A percentile compares a stretch with the other conserved stretches of the same genome.
Conservation (phyloP, 2,113 vertebrate genomes). For the Ciconia boyciana region DNA sequence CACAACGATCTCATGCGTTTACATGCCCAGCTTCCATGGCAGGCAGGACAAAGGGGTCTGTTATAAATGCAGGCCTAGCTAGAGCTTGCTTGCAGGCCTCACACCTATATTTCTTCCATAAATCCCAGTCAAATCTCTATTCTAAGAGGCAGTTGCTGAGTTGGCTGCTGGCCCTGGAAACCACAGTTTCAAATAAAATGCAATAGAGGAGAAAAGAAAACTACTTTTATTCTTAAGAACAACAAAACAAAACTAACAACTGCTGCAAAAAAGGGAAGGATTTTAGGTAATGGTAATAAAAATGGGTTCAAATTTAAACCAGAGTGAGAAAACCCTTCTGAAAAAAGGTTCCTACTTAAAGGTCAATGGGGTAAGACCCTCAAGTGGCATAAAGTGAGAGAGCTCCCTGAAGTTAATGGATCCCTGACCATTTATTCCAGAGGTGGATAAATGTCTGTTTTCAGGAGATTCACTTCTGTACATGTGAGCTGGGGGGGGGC, state of each 20-base stretch:
- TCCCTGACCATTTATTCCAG: background rate
- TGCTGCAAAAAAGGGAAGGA: background rate
- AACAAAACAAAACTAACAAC: constrained; percentile 15
- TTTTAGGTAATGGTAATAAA: constrained; percentile 10
- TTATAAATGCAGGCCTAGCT: background rate
- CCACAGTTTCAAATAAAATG: constrained; percentile 57
- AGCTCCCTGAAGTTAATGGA: background rate
- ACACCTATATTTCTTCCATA: constrained; percentile 46
- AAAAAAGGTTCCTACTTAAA: background rate
- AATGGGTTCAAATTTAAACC: background rate
- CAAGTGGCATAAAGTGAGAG: background rate
- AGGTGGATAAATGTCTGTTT: background rate
- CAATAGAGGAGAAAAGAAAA: constrained; percentile 18
- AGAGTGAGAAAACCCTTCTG: background rate
- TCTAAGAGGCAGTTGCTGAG: constrained; percentile 12
- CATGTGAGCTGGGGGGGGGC: background rate
- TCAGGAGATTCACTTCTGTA: background rate
- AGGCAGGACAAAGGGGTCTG: constrained; percentile 20
- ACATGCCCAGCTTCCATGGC: background rate
- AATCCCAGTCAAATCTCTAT: constrained; percentile 4
- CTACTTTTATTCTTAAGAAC: constrained; percentile 4
- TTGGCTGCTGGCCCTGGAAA: constrained; percentile 46
- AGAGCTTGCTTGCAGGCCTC: background rate
- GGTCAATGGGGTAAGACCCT: background rate
- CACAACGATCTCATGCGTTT: background rate